phyloP scores from a whole-genome alignment of 2,888 invertebrate genomes.

The Drosophila kuntzei region DNA sequence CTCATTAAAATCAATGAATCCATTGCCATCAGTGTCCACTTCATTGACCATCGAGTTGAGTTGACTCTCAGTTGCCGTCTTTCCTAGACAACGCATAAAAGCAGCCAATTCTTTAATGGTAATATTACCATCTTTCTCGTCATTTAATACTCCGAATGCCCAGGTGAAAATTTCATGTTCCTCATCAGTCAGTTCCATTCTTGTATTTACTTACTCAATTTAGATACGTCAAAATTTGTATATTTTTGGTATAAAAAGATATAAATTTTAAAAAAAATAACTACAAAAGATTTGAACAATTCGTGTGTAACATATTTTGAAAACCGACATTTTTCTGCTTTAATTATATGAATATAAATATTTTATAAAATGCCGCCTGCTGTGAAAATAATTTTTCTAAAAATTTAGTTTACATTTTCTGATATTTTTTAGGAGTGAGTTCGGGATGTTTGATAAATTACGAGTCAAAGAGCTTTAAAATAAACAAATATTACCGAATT shows the following conservation, averaged over 20 bases:
- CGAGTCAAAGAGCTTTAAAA: no score
- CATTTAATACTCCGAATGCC: constrained; percentile 3
- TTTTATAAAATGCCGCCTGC: neutral
- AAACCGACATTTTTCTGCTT: neutral
- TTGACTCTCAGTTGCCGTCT: neutral
- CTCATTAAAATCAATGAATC: constrained; percentile 98
- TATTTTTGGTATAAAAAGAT: neutral
- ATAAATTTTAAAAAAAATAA: neutral
- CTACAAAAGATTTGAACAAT: constrained; percentile 1
- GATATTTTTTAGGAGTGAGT: no score
- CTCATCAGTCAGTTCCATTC: constrained; percentile 8
- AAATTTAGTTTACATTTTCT: no score
- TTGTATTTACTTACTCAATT: constrained; percentile 1
- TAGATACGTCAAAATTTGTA: constrained; percentile 2
- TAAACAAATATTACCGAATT: no score
- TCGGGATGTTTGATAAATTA: no score
- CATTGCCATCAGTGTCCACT: constrained; percentile 91
- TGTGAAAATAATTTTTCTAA: no score
- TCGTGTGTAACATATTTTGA: neutral
- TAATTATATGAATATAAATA: neutral
- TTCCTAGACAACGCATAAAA: constrained; percentile 5
- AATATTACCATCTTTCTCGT: neutral
- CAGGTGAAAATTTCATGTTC: neutral
- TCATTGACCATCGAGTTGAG: constrained; percentile 97
- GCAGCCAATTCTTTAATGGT: neutral